Base-by-base conservation (phyloP, 2,888 invertebrate species). In the Ametastegia equiseti region DNA sequence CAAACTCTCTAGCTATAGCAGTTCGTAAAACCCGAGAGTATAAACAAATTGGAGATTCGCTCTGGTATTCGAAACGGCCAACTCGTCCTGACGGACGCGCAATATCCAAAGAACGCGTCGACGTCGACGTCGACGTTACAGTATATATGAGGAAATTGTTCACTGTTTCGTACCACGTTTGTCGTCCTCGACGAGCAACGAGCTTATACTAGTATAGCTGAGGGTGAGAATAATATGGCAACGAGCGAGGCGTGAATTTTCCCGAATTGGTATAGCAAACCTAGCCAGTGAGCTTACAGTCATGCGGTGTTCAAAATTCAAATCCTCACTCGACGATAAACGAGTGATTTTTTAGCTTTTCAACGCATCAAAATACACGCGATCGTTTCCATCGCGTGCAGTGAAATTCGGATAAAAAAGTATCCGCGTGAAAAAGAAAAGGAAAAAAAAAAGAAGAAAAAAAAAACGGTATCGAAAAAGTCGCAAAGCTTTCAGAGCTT, bases 31-130 rank as follows among this genome's bases (percentile, higher is more conserved):
- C 19, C 39, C 7, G 30, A 19, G 36, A 19, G n/a, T 67, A n/a
- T 39, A n/a, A 67, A 69, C 67, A 50, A 45, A 30, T 30, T 67
- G 45, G 47, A 80, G 50, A 69, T 79, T 42, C 27, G 27, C 60
- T 30, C 33, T 13, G 39, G 78, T 42, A 78, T 78, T 60, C 27
- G 30, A 60, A 42, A 36, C 7, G 7, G 30, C 19, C 39, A 15
- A 36, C 33, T n/a, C 36, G 2, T 33, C 47, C 39, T 27, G 65
- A 65, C 79, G 65, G 79, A 69, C 69, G 54, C 36, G 80, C 47
- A 80, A 80, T 67, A 71, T 69, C 69, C 19, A 36, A 50, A 69
- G 80, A 80, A 80, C 69, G 80, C 50, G 50, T 50, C 79, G 19
- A 63, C 67, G 65, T 67, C 42, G 42, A 69, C 69, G 69, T 71